These are phyloP conservation scores for Micronycteris hirsuta DNA, from an alignment of 2,113 vertebrate species.

Conservation along the genomic window DNA sequence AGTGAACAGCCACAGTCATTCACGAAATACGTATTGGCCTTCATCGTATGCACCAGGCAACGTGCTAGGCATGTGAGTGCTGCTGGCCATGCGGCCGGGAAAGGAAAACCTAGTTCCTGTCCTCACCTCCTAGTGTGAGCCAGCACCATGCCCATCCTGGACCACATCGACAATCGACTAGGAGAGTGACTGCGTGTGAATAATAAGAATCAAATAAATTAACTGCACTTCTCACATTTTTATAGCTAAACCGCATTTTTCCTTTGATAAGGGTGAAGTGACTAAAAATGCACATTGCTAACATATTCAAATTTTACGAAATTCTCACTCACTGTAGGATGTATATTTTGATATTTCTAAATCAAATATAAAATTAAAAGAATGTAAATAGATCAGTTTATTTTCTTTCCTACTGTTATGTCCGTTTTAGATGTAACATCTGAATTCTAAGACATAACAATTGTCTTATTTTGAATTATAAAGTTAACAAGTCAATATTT, in stretches of 20 bases:
- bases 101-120: not conserved
- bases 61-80: not conserved
- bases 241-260: slow-evolving; percentile 6
- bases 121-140: not conserved
- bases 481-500: not conserved
- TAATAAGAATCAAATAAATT: not conserved
- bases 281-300: not conserved
- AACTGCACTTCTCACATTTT: not conserved
- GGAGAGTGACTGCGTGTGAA: not conserved
- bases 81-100: too few species aligned
- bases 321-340: not conserved
- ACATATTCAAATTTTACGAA: slow-evolving; percentile 35
- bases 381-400: not conserved
- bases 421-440: not conserved
- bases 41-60: not conserved
- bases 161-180: not conserved
- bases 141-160: not conserved
- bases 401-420: not conserved
- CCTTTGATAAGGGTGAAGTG: not conserved
- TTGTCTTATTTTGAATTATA: not conserved
- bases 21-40: not conserved
- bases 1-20: not conserved
- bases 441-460: not conserved
- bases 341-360: not conserved
- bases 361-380: slow-evolving; percentile 7